Conservation (phyloP, 1,140 invertebrate genomes). For the Fopius arisanus region DNA sequence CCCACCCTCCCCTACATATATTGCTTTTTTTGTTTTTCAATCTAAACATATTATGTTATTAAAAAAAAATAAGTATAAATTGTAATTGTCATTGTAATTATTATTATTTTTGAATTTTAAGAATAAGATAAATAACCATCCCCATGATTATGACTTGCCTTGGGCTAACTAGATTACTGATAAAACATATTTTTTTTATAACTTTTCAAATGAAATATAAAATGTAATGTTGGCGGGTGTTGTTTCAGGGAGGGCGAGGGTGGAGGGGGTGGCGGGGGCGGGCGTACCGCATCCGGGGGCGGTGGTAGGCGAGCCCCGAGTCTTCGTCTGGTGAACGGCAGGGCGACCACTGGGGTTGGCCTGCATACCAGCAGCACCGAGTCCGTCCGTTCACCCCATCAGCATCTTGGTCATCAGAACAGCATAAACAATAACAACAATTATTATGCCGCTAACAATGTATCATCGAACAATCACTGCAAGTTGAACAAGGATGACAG, state of each 20-base stretch:
- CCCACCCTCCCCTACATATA: no score
- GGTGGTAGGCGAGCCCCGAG: constrained; percentile 74
- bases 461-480: constrained; percentile 62
- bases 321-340: constrained; percentile 74
- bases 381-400: constrained; percentile 72
- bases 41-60: no score
- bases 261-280: constrained; percentile 63
- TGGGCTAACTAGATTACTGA: no score
- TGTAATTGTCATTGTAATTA: no score
- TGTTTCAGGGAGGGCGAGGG: constrained; percentile 59
- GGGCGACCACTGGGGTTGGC: constrained; percentile 67
- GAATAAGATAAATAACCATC: no score
- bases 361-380: constrained; percentile 72
- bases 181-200: no score
- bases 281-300: constrained; percentile 64
- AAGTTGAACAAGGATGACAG: constrained; percentile 73
- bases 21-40: no score
- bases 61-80: no score
- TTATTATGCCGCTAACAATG: constrained; percentile 58
- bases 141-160: no score
- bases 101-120: no score
- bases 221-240: no score
- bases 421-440: constrained; percentile 51
- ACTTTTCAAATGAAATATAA: no score
- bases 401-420: constrained; percentile 59